Evolutionary conservation across 1,140 invertebrate species (phyloP), one percentile per base, ranked within the genome.

Genomic region (Cotesia glomerata): DNA sequence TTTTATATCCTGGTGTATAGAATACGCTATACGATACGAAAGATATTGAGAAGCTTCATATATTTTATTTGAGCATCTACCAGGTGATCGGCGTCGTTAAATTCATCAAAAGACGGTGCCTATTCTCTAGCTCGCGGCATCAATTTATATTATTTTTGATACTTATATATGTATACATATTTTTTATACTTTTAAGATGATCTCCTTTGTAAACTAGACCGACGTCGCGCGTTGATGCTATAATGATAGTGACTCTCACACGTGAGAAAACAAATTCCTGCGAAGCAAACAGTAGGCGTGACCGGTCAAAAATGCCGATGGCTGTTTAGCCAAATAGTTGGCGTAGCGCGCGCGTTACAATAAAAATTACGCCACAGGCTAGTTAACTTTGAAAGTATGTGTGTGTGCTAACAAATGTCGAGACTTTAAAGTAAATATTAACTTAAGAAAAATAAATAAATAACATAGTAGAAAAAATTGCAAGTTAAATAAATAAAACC

Each of bases 401-500:
- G 39, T 59, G 59, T 59, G 54, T 59, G 14, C 51, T 36, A 59
- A 69, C 34, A 61, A 14, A 16, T 49, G 5, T 62, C 73, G 64
- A 75, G 74, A 67, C 74, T 74, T 32, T 74, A 75, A 61, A 61
- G 71, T 76, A 34, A 9, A 34, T 35, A 63, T 63, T 34, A 51
- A 39, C 49, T 49, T 32, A 69, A 74, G 77, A 74, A 73, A 74
- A 61, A 66, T 69, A 59, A 66, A 52, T 9, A 58, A 58, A 65
- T 45, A 45, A 45, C 39, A 9, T 45, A 52, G 14, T 14, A 71
- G 45, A 51, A 34, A 63, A 26, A 52, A 35, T 34, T 59, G 58
- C 70, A 75, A 62, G 26, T 26, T 26, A 75, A 74, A 70, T 51
- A 59, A 74, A 74, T 67, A 74, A 62, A 77, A 74, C 62, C 69